Percentiles rank a stretch among this genome's conserved stretches.
phyloP scores from a whole-genome alignment of 2,797 vertebrate species.

The Threskiornis aethiopicus region DNA sequence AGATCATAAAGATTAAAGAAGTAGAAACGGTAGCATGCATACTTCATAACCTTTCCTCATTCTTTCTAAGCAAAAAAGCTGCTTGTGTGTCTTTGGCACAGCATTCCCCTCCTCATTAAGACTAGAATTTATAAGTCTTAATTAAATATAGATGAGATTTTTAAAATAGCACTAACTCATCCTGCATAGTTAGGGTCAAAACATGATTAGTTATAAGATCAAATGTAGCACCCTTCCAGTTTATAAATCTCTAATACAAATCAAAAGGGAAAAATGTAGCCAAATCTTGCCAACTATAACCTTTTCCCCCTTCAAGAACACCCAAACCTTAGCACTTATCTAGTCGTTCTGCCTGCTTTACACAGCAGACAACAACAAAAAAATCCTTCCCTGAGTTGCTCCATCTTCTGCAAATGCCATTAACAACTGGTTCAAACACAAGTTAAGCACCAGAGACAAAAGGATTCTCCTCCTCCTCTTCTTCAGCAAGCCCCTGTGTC shows the following conservation, averaged over 20 bases:
- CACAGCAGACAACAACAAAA: background rate
- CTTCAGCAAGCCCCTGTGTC: background rate
- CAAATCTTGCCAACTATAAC: background rate
- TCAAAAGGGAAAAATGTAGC: background rate
- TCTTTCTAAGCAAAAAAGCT: constrained; percentile 20
- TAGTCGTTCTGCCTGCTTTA: background rate
- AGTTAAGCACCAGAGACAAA: background rate
- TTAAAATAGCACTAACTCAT: constrained; percentile 20
- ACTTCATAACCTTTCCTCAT: constrained; percentile 29
- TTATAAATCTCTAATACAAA: background rate
- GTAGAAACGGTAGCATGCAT: background rate
- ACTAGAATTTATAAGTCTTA: constrained; percentile 19
- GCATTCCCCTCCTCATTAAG: background rate
- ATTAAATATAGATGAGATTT: constrained; percentile 37
- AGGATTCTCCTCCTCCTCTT: background rate
- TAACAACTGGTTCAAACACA: background rate
- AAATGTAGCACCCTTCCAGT: background rate
- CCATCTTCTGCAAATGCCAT: background rate
- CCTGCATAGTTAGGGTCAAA: background rate
- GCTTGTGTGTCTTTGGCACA: background rate
- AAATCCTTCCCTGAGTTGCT: background rate
- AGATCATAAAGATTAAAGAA: constrained; percentile 13
- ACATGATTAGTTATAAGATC: background rate
- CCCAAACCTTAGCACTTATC: background rate
- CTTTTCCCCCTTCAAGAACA: background rate